These are phyloP conservation scores for Megaceryle torquata DNA, from an alignment of 2,113 vertebrate genomes.

Conservation along the genomic window DNA sequence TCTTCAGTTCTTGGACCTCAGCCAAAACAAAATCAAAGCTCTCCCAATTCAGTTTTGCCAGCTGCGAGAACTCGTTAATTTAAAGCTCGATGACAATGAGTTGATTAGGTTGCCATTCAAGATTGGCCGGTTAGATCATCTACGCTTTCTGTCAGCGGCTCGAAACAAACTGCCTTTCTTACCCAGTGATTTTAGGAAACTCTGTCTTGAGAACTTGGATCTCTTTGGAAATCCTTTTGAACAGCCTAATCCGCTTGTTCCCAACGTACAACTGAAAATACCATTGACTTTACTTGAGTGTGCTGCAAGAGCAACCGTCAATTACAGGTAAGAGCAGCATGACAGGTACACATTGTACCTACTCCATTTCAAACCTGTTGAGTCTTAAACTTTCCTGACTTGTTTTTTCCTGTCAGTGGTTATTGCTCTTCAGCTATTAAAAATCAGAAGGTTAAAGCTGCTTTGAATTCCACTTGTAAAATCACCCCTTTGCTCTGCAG, in stretches of 20 bases:
- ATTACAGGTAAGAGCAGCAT: slow-evolving; percentile 78
- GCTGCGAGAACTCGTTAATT: slow-evolving; percentile 78
- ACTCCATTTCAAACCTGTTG: rapidly evolving
- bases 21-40: slow-evolving; percentile 85
- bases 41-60: slow-evolving; percentile 89
- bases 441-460: rapidly evolving
- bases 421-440: not conserved
- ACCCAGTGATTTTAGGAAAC: slow-evolving; percentile 85
- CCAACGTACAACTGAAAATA: slow-evolving; percentile 83
- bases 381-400: not conserved
- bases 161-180: slow-evolving; percentile 88
- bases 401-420: rapidly evolving
- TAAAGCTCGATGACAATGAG: slow-evolving; percentile 89
- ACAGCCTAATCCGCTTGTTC: slow-evolving; percentile 81
- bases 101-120: slow-evolving; percentile 83
- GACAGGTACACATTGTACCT: rapidly evolving
- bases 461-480: not conserved
- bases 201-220: slow-evolving; percentile 90
- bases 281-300: slow-evolving; percentile 85
- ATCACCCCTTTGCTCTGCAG: not conserved
- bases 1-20: slow-evolving; percentile 88
- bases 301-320: slow-evolving; percentile 77
- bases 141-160: slow-evolving; percentile 87
- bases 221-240: slow-evolving; percentile 92
- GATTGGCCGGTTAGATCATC: slow-evolving; percentile 80